A percentile compares a stretch with the other conserved stretches of the same genome.
Evolutionary conservation across 2,113 vertebrate genomes (phyloP).

Genomic region (Paralichthys olivaceus): DNA sequence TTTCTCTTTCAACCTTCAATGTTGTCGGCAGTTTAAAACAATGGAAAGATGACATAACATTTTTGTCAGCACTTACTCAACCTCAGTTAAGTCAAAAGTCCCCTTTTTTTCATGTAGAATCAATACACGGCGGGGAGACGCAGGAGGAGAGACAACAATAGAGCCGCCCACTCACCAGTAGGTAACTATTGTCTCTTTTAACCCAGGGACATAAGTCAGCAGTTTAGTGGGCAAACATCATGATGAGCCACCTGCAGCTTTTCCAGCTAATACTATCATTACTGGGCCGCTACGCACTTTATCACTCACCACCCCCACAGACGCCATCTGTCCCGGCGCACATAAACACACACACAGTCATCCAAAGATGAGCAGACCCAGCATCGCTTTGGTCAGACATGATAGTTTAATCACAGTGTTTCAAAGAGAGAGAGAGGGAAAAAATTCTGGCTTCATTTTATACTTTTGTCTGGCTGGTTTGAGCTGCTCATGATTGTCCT

Average conservation of each 20-base stretch:
- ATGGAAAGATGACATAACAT: neutral
- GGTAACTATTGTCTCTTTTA: conserved; percentile 50
- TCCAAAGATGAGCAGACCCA: conserved; percentile 21
- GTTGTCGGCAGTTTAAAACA: neutral
- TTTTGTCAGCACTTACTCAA: neutral
- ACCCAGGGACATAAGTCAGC: conserved; percentile 59
- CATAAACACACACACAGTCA: conserved; percentile 38
- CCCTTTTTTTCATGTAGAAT: neutral
- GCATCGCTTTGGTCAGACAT: conserved; percentile 33
- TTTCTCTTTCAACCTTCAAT: neutral
- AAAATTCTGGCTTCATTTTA: conserved; percentile 13
- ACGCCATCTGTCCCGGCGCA: conserved; percentile 55
- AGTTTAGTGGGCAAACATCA: conserved; percentile 61
- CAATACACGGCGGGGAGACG: neutral
- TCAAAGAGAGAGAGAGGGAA: conserved; percentile 19
- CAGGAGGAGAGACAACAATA: conserved; percentile 12
- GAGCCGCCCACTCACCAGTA: conserved; percentile 40
- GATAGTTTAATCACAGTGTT: conserved; percentile 32
- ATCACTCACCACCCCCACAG: conserved; percentile 59
- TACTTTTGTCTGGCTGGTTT: conserved; percentile 14
- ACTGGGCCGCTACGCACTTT: conserved; percentile 44
- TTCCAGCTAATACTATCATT: conserved; percentile 64
- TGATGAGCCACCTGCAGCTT: conserved; percentile 64
- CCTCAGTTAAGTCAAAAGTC: neutral
- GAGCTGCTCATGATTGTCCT: conserved; percentile 43